Conservation (phyloP, 2,888 invertebrate genomes). For the Ametastegia equiseti region DNA sequence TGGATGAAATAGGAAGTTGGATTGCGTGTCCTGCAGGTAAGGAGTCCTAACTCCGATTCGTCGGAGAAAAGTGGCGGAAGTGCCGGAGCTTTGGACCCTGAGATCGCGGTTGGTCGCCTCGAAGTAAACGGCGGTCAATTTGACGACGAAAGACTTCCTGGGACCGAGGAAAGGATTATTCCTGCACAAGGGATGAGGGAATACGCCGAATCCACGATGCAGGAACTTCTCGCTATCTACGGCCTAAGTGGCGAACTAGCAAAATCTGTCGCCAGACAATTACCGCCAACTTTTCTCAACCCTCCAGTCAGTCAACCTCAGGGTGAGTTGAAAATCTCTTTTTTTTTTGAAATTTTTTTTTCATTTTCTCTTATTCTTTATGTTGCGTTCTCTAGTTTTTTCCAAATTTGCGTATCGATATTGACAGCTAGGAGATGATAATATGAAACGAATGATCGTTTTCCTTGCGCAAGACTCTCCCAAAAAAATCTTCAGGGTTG, state of each 20-base stretch:
- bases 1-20: slow-evolving; percentile 45
- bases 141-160: slow-evolving; percentile 57
- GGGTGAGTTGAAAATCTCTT: slow-evolving; percentile 58
- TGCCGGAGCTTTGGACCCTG: slow-evolving; percentile 61
- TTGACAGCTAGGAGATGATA: too few relatives aligned
- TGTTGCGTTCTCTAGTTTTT: background rate
- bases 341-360: background rate
- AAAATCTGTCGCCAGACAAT: slow-evolving; percentile 73
- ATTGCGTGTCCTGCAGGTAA: slow-evolving; percentile 60
- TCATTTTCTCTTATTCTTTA: background rate
- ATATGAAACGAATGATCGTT: too few relatives aligned
- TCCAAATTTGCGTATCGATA: background rate
- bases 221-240: slow-evolving; percentile 78
- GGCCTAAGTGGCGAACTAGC: slow-evolving; percentile 76
- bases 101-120: slow-evolving; percentile 61
- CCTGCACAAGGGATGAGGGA: slow-evolving; percentile 76
- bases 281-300: slow-evolving; percentile 73
- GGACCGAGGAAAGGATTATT: slow-evolving; percentile 62
- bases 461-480: too few relatives aligned
- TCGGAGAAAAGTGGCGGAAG: slow-evolving; percentile 71
- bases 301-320: slow-evolving; percentile 67
- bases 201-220: slow-evolving; percentile 79
- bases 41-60: slow-evolving; percentile 72
- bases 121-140: slow-evolving; percentile 62
- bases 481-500: too few relatives aligned